phyloP scores from a whole-genome alignment of 2,797 vertebrate genomes.

The Spinibarbus caldwelli region DNA sequence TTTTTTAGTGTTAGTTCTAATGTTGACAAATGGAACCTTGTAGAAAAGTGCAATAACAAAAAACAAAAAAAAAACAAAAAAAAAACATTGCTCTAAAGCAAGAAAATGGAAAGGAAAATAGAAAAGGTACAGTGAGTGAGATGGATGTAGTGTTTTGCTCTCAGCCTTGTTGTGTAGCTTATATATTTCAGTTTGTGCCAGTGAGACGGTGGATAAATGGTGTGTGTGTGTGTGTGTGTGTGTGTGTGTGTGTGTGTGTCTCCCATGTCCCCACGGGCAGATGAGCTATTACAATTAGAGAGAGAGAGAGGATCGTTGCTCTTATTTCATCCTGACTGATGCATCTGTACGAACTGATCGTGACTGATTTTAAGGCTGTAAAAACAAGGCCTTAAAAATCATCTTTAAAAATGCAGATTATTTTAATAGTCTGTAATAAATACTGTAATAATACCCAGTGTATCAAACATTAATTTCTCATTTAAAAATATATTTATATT shows the following conservation, averaged over 20 bases:
- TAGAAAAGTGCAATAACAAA: neutral
- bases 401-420: neutral
- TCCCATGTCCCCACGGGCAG: neutral
- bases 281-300: conserved; percentile 9
- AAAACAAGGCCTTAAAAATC: neutral
- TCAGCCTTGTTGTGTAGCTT: conserved; percentile 6
- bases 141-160: conserved; percentile 1
- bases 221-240: conserved; percentile 2
- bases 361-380: neutral
- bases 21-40: neutral
- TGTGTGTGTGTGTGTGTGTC: neutral
- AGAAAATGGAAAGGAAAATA: neutral
- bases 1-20: neutral
- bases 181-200: conserved; percentile 59
- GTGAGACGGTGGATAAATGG: neutral
- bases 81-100: neutral
- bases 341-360: neutral
- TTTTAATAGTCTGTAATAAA: neutral
- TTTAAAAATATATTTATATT: too few relatives aligned
- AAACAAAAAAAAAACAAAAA: too few relatives aligned
- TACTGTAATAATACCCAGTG: neutral
- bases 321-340: neutral
- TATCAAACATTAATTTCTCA: neutral
- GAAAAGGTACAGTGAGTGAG: conserved; percentile 23
- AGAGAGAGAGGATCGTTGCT: neutral